These are phyloP conservation scores for Andrena hattorfiana DNA, from an alignment of 2,888 invertebrate genomes.

Conservation along the genomic window DNA sequence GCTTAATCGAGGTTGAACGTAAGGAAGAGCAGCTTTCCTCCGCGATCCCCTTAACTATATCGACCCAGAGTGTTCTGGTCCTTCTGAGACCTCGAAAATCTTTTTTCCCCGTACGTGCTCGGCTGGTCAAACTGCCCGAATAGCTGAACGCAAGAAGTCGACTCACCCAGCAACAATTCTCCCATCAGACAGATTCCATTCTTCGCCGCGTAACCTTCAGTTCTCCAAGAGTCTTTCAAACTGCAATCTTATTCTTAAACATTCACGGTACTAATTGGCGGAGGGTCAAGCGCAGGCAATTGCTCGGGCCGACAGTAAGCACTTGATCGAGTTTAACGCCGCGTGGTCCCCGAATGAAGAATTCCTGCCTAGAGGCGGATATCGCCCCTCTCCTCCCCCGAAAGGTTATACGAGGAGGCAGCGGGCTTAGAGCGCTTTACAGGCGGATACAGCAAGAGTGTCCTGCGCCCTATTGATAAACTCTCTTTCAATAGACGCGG, in stretches of 20 bases:
- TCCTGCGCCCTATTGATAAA: constrained; percentile 77
- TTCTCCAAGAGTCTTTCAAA: neutral
- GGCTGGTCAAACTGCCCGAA: constrained; percentile 18
- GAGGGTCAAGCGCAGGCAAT: neutral
- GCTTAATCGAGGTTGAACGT: constrained; percentile 16
- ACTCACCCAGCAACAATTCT: neutral
- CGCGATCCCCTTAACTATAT: constrained; percentile 15
- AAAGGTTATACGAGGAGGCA: constrained; percentile 49
- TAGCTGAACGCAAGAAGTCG: neutral
- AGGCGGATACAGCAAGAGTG: constrained; percentile 66
- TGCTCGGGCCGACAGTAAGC: constrained; percentile 8
- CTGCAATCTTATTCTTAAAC: neutral
- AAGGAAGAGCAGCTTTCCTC: constrained; percentile 28
- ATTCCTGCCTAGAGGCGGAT: constrained; percentile 29
- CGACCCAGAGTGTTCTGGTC: constrained; percentile 5
- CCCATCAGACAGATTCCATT: neutral
- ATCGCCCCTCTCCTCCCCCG: constrained; percentile 17
- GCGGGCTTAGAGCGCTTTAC: constrained; percentile 63
- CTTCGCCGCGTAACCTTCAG: neutral
- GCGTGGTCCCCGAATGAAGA: constrained; percentile 19
- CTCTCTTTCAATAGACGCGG: constrained; percentile 70
- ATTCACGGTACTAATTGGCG: constrained; percentile 11
- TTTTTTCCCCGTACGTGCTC: constrained; percentile 48
- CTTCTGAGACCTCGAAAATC: constrained; percentile 19
- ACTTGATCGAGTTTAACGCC: constrained; percentile 2